phyloP scores from a whole-genome alignment of 2,888 invertebrate genomes.

The Drosophila prostipennis region DNA sequence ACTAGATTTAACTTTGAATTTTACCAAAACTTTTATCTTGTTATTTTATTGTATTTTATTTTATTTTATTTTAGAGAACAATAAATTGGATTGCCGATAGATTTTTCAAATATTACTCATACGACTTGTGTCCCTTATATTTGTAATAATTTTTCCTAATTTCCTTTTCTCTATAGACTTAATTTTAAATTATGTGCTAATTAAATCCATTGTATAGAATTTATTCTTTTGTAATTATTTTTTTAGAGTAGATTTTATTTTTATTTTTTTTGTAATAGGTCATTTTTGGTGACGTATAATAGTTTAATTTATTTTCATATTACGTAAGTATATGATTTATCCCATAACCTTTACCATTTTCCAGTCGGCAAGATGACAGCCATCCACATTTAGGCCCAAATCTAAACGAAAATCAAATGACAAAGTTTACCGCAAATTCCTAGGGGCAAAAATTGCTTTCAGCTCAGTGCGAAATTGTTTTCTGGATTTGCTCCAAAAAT shows the following conservation, averaged over 20 bases:
- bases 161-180: no score
- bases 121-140: background rate
- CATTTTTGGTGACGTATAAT: no score
- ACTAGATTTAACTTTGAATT: no score
- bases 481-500: conserved; percentile 26
- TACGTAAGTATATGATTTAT: background rate
- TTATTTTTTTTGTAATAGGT: no score
- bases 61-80: no score
- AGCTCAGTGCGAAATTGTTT: conserved; percentile 41
- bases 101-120: background rate
- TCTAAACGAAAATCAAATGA: conserved; percentile 1
- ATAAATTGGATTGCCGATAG: no score
- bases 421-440: conserved; percentile 23
- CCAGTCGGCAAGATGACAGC: conserved; percentile 1
- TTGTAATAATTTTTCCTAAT: background rate
- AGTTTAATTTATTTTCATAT: background rate
- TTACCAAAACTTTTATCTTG: no score
- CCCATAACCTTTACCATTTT: conserved; percentile 26
- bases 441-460: conserved; percentile 40
- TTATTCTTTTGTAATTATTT: background rate
- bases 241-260: no score
- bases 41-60: no score
- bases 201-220: background rate
- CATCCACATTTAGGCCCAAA: background rate
- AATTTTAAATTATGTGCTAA: background rate